These are phyloP conservation scores for Elanus axillaris DNA, from an alignment of 2,113 vertebrate genomes.

Conservation along the genomic window DNA sequence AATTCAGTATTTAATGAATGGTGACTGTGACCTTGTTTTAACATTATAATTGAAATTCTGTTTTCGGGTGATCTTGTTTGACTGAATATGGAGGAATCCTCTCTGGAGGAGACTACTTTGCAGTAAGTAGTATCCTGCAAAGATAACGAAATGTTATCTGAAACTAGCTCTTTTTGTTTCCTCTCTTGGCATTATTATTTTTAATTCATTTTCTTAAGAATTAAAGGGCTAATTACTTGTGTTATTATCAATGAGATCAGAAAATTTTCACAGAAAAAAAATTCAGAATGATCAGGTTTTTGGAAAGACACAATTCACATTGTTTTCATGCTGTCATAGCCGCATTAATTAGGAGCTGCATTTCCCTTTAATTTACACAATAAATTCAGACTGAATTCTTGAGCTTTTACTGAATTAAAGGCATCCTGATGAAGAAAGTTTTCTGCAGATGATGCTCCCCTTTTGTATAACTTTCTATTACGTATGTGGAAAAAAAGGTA, in stretches of 20 bases:
- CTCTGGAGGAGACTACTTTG: not conserved
- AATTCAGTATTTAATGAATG: not conserved
- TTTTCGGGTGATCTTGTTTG: not conserved
- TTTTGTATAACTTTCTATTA: not conserved
- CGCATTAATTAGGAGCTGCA: not conserved
- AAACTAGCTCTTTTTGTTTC: not conserved
- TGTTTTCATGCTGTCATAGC: not conserved
- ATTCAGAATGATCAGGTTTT: not conserved
- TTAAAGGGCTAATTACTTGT: not conserved
- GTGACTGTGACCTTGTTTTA: not conserved
- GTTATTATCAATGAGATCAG: not conserved
- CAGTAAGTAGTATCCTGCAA: not conserved
- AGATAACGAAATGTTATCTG: not conserved
- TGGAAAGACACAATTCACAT: not conserved
- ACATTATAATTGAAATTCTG: not conserved
- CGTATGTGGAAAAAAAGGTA: not conserved
- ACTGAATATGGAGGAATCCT: not conserved
- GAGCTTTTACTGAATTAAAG: not conserved
- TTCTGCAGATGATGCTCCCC: not conserved
- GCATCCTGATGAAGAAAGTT: not conserved
- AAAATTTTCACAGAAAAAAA: not conserved
- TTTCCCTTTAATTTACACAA: not conserved
- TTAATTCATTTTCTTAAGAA: not conserved
- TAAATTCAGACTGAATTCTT: not conserved
- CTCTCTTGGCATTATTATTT: not conserved